phyloP scores from a whole-genome alignment of 2,888 invertebrate genomes.

The Cosmopolites sordidus region DNA sequence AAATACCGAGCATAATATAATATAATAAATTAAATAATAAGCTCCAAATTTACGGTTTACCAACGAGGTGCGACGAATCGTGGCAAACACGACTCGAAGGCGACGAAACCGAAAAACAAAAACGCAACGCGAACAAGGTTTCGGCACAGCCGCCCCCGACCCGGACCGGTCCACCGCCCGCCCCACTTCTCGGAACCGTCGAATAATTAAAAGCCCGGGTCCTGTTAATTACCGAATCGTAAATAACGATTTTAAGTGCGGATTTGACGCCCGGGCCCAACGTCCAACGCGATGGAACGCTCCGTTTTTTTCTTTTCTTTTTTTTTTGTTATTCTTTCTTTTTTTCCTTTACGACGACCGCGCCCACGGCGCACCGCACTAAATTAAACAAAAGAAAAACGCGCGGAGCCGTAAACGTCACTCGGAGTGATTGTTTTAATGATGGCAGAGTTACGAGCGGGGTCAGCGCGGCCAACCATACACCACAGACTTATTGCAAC shows the following conservation, averaged over 20 bases:
- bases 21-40: no score
- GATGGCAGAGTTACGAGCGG: constrained; percentile 10
- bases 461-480: constrained; percentile 2
- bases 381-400: constrained; percentile 20
- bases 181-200: neutral
- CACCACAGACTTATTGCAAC: neutral
- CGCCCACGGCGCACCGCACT: constrained; percentile 16
- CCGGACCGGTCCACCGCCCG: no score
- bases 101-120: no score
- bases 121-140: no score
- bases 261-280: constrained; percentile 49
- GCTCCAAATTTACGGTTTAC: no score
- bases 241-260: constrained; percentile 50
- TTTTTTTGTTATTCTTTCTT: constrained; percentile 21
- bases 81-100: no score
- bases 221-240: constrained; percentile 48
- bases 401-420: constrained; percentile 15
- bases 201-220: constrained; percentile 18
- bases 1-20: no score
- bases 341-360: constrained; percentile 3
- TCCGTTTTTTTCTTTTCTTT: constrained; percentile 32
- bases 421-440: constrained; percentile 12
- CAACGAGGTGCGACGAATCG: no score
- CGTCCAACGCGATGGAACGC: constrained; percentile 36
- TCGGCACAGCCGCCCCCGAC: neutral